Conservation (phyloP, 2,888 invertebrate genomes). For the Sinohyriopsis cumingii region DNA sequence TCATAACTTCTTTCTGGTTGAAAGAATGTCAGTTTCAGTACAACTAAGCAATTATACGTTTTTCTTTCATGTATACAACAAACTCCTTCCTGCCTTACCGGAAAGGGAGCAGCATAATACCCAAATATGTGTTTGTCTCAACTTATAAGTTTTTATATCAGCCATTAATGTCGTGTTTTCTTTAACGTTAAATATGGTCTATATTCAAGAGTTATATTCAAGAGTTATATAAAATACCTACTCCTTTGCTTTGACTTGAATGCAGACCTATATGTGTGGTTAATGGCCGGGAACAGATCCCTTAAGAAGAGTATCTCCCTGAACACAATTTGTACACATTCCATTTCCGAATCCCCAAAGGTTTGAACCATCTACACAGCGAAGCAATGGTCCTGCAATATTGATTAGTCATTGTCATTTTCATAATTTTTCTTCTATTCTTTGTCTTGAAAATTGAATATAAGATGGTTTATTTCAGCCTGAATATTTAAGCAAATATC, state of each 20-base stretch:
- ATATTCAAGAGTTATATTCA: neutral
- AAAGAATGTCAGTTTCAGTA: too few species aligned
- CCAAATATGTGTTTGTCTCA: too few species aligned
- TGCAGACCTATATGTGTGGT: constrained; percentile 83
- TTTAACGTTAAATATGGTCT: neutral
- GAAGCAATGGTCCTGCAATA: constrained; percentile 58
- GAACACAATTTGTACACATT: constrained; percentile 97
- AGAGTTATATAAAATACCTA: constrained; percentile 71
- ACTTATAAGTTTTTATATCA: too few species aligned
- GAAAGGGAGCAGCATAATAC: too few species aligned
- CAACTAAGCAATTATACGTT: too few species aligned
- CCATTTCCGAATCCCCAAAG: constrained; percentile 87
- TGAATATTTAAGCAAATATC: too few species aligned
- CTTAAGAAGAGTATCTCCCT: constrained; percentile 87
- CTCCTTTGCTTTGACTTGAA: constrained; percentile 81
- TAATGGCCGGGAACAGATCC: constrained; percentile 84
- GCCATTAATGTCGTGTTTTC: neutral
- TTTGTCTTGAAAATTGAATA: too few species aligned
- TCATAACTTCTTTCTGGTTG: too few species aligned
- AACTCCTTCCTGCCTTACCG: too few species aligned
- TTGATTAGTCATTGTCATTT: constrained; percentile 63
- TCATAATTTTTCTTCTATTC: neutral
- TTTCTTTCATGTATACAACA: too few species aligned
- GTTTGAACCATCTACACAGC: constrained; percentile 56
- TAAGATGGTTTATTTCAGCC: too few species aligned